Evolutionary conservation across 2,797 vertebrate species (phyloP).

Genomic region (Sebastes trivittatus): DNA sequence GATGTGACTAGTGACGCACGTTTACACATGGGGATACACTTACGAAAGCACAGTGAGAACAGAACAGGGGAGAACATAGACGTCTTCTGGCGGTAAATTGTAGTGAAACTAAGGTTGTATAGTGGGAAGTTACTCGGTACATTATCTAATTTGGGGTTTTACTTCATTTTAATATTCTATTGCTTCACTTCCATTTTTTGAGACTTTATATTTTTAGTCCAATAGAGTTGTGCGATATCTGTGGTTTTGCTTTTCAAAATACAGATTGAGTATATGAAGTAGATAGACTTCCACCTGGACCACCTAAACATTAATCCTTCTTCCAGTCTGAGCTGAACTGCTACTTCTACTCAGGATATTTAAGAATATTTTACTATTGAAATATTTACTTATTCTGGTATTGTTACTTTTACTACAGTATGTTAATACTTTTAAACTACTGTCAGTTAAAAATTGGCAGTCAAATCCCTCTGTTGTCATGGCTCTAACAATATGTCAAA

Average conservation of each 20-base stretch:
- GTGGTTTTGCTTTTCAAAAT: background rate
- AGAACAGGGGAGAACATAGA: background rate
- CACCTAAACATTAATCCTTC: background rate
- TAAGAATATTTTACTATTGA: background rate
- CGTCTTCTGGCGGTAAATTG: background rate
- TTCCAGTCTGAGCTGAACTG: background rate
- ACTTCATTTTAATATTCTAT: background rate
- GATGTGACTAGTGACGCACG: rapidly evolving
- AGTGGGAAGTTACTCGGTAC: conserved; percentile 16
- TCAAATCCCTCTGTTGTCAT: background rate
- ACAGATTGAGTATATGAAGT: background rate
- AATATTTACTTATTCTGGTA: background rate
- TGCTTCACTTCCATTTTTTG: background rate
- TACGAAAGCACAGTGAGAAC: background rate
- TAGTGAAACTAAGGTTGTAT: background rate
- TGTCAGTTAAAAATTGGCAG: background rate
- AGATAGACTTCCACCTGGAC: background rate
- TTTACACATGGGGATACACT: background rate
- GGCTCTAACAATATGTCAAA: background rate
- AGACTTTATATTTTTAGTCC: background rate
- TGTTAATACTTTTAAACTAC: background rate
- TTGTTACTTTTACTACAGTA: background rate
- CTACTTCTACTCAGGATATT: background rate
- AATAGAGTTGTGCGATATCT: background rate
- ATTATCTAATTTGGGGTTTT: background rate